Percentiles rank a stretch among this genome's conserved stretches.
phyloP scores from a whole-genome alignment of 2,888 invertebrate genomes.

The Cactoblastis cactorum region DNA sequence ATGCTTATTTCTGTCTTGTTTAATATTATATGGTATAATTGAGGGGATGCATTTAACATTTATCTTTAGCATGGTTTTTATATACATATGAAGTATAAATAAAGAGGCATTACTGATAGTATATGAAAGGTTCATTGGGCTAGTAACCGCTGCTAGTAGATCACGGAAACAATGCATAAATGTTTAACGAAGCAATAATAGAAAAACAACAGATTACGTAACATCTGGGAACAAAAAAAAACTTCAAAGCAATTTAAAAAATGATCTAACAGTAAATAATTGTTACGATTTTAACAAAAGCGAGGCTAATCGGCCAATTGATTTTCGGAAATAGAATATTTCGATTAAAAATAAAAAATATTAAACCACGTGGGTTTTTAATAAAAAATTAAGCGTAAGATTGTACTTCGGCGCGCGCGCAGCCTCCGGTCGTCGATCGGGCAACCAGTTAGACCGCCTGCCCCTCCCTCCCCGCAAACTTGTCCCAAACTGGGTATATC shows the following conservation, averaged over 20 bases:
- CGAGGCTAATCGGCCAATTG: slow-evolving; percentile 1
- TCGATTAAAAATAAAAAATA: not conserved
- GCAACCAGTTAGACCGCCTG: slow-evolving; percentile 74
- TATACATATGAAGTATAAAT: no score
- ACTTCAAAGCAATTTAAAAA: not conserved
- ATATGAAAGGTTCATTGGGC: no score
- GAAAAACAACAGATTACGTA: not conserved
- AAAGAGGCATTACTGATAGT: no score
- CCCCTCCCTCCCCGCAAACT: slow-evolving; percentile 50
- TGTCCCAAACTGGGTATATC: slow-evolving; percentile 51
- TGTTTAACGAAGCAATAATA: no score
- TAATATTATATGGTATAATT: no score
- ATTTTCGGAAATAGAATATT: slow-evolving; percentile 4
- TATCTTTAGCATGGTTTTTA: no score
- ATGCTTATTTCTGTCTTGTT: no score
- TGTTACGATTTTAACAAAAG: not conserved
- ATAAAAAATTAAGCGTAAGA: slow-evolving; percentile 50
- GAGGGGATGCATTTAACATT: no score
- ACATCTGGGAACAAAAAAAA: not conserved
- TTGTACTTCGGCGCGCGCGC: slow-evolving; percentile 66
- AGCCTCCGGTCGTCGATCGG: slow-evolving; percentile 76
- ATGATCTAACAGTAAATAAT: not conserved
- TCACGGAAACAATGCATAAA: no score
- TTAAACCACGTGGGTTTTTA: slow-evolving; percentile 26
- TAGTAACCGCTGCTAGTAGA: no score